Evolutionary conservation across 2,113 vertebrate species (phyloP), one percentile per base, ranked within the genome.

Genomic region (Ascaphus truei): DNA sequence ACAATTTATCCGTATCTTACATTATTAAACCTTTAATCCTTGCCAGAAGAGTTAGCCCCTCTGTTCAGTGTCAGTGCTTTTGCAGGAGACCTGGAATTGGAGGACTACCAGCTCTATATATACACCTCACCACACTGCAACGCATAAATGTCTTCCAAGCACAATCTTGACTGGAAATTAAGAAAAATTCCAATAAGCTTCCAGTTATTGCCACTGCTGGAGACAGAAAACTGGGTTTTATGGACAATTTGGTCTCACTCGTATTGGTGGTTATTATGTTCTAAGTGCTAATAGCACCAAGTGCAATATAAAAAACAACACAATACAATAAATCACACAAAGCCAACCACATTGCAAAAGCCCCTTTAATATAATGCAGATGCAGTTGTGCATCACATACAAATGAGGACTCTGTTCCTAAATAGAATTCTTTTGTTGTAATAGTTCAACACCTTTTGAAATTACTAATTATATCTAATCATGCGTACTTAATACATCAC

Each of bases 401-500:
- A 60, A 50, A 34, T n/a, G 43, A 60, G 53, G 66, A 69, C 66
- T 60, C 60, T 69, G 60, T 69, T 60, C 52, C 56, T 69, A 69
- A 69, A 69, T 69, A 69, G 56, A 51, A 43, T 69, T 60, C 66
- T 48, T 60, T 69, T 69, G 66, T 69, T 69, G 26, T 26, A 60
- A 51, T 59, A 69, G 30, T 69, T 60, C n/a, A 69, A 60, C 60
- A 51, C 43, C 56, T 60, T 59, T 69, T 39, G 45, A 69, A 68
- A 60, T 69, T 31, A 34, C 66, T 69, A 69, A 69, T 69, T 69
- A 69, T 69, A 51, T 36, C 56, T 59, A 69, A 69, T 69, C 60
- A 69, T 69, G 51, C 60, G 56, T 69, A 69, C 66, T 69, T 69
- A 69, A 69, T 69, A 69, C 66, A 69, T 69, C 66, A 69, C 45